phyloP scores from a whole-genome alignment of 2,888 invertebrate genomes.

The Gymnoscelis rufifasciata region DNA sequence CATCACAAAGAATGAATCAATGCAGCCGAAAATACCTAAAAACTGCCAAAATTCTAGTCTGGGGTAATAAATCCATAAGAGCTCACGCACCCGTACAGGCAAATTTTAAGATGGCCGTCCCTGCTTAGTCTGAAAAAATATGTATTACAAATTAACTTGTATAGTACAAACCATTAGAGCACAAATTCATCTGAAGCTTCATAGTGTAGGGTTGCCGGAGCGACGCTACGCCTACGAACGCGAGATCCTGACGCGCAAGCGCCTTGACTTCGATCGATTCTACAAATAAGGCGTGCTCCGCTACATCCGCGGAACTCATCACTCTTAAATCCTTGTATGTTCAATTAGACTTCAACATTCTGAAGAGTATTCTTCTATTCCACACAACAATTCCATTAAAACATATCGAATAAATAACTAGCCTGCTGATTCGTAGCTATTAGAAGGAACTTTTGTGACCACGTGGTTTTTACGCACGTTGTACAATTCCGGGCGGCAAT shows the following conservation, averaged over 20 bases:
- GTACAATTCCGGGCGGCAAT: too few species aligned
- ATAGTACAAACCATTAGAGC: slow-evolving; percentile 1
- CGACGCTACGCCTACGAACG: slow-evolving; percentile 26
- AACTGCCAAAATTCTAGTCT: too few species aligned
- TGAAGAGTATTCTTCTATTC: too few species aligned
- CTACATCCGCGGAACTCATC: slow-evolving; percentile 34
- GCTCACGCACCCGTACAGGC: not conserved
- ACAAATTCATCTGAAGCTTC: slow-evolving; percentile 4
- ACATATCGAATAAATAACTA: too few species aligned
- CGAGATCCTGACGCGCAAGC: slow-evolving; percentile 48
- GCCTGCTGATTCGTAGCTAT: too few species aligned
- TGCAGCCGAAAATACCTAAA: too few species aligned
- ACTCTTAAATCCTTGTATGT: not conserved
- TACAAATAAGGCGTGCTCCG: slow-evolving; percentile 46
- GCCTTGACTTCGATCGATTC: slow-evolving; percentile 53
- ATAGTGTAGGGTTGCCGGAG: not conserved
- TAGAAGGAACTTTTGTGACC: too few species aligned
- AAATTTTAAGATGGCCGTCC: too few species aligned
- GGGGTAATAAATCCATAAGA: too few species aligned
- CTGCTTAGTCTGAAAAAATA: not conserved
- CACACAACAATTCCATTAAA: too few species aligned
- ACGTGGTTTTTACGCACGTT: too few species aligned
- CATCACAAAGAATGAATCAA: too few species aligned
- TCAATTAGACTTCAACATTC: not conserved
- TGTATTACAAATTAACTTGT: not conserved